These are phyloP conservation scores for Pangasius larnaudii DNA, from an alignment of 2,797 vertebrate species.

Conservation along the genomic window DNA sequence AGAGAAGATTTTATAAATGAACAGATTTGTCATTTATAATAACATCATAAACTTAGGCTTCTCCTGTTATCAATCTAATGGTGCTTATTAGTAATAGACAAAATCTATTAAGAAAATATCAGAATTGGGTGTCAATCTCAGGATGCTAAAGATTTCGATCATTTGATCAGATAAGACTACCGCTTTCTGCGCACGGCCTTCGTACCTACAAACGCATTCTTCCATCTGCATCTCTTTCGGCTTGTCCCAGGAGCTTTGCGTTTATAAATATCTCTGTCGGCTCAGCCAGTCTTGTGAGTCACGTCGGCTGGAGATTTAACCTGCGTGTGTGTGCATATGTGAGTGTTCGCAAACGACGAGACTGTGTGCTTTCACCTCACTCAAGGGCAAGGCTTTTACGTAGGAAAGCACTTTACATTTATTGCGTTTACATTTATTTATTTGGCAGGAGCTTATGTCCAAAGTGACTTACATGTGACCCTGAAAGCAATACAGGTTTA, in stretches of 20 bases:
- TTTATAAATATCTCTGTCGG: constrained; percentile 30
- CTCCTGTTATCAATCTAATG: neutral
- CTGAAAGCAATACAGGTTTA: neutral
- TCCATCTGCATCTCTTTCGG: neutral
- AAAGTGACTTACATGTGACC: neutral
- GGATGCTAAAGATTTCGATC: neutral
- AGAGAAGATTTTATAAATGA: neutral
- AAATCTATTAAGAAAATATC: neutral
- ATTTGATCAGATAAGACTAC: neutral
- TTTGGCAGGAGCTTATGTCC: neutral
- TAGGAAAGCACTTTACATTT: neutral
- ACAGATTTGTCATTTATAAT: neutral
- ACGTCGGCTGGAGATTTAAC: neutral
- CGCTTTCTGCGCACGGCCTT: neutral
- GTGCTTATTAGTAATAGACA: neutral
- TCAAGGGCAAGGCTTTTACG: neutral
- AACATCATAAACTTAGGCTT: neutral
- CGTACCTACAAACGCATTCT: neutral
- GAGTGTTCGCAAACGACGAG: neutral
- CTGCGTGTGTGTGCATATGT: neutral
- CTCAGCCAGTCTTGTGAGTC: constrained; percentile 10
- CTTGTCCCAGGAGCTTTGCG: neutral
- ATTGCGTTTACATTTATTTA: neutral
- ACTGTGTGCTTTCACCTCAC: too few relatives aligned
- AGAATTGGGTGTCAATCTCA: neutral